Evolutionary conservation across 2,888 invertebrate genomes (phyloP), one percentile per base, ranked within the genome.

Genomic region (Chalcosyrphus nemorum): DNA sequence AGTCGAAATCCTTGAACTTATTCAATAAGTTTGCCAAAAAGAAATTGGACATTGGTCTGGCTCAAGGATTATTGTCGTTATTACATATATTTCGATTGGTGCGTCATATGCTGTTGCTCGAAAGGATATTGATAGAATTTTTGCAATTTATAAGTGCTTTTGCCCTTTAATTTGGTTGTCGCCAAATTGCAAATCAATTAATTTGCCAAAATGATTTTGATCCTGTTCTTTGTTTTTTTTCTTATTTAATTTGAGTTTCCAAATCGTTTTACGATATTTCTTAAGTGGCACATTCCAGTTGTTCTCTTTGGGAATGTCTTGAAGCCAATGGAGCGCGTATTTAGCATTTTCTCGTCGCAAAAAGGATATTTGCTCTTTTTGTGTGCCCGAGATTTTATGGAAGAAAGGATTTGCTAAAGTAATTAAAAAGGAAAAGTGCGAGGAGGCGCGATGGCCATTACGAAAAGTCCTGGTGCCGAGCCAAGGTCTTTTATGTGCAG

Each of bases 41-140:
- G 47, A 43, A 72, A 77, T 54, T 63, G 77, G 61, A 52, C 61
- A 61, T 47, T 54, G 43, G 54, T 63, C 38, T 61, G 66, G 74
- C 52, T 41, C n/a, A 43, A 32, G 74, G 74, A 74, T 80, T 80
- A 80, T 65, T 32, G 50, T 80, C 29, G 32, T 65, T 35, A 17
- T 50, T 57, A 57, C 35, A 19, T 24, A 57, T 47, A 19, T 24
- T n/a, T 19, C 27, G 35, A 52, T 27, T 38, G 52, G 43, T 32
- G 54, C n/a, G 35, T 15, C 56, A 35, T 56, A 11, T 50, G 24
- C 24, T 13, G 50, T n/a, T 32, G 6, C 11, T n/a, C 47, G 9
- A 47, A 24, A 13, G n/a, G 24, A 38, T 13, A 38, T 38, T 38
- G 38, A 13, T 13, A 38, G 5, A 13, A 45, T 19, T 9, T n/a